A percentile compares a stretch with the other conserved stretches of the same genome.
phyloP scores from a whole-genome alignment of 2,797 vertebrate genomes.

The Onychomys torridus region DNA sequence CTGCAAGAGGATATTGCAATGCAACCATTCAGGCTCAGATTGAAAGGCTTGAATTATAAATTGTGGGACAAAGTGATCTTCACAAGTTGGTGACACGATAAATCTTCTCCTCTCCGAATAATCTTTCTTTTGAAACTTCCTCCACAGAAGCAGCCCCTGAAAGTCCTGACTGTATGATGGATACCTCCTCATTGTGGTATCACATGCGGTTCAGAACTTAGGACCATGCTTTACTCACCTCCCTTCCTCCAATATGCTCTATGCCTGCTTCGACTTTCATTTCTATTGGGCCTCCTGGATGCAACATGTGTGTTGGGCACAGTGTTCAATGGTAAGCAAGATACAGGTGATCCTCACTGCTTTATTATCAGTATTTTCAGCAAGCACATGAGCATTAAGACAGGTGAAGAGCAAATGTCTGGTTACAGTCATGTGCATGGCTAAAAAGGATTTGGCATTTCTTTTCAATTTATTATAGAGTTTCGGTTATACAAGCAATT shows the following conservation, averaged over 20 bases:
- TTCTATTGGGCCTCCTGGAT: neutral
- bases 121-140: slow-evolving; percentile 44
- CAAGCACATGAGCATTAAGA: neutral
- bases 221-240: neutral
- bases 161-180: neutral
- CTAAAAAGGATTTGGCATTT: neutral
- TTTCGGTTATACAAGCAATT: neutral
- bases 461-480: neutral
- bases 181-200: neutral
- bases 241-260: neutral
- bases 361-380: neutral
- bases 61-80: slow-evolving; percentile 54
- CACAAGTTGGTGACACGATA: neutral
- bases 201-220: neutral
- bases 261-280: neutral
- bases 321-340: neutral
- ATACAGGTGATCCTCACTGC: neutral
- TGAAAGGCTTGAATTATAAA: slow-evolving; percentile 23
- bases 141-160: neutral
- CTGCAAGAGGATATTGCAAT: neutral
- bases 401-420: neutral
- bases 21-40: slow-evolving; percentile 10
- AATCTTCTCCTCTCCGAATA: neutral
- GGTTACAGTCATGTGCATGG: neutral
- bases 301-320: neutral